Percentiles rank a stretch among this genome's conserved stretches.
phyloP scores from a whole-genome alignment of 2,797 vertebrate genomes.

The Paratrypauchen microcephalus region DNA sequence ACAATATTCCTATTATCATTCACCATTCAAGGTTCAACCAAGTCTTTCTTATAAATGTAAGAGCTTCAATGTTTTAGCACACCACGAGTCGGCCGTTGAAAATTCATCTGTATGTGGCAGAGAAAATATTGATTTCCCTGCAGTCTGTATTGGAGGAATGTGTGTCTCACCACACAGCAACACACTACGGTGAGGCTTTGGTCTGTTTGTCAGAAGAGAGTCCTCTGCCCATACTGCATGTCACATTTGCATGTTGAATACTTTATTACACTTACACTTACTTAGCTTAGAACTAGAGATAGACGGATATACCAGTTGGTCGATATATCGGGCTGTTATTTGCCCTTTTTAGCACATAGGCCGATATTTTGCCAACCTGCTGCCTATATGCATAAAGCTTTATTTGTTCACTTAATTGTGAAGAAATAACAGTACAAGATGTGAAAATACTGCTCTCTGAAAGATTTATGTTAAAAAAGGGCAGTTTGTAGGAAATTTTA shows the following conservation, averaged over 20 bases:
- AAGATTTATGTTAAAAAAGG: too few species aligned
- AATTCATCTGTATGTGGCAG: conserved; percentile 62
- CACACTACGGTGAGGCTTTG: conserved; percentile 51
- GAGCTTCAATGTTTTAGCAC: conserved; percentile 52
- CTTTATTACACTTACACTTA: not conserved
- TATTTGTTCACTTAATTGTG: too few species aligned
- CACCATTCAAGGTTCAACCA: conserved; percentile 50
- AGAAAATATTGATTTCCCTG: conserved; percentile 73
- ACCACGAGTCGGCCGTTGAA: conserved; percentile 37
- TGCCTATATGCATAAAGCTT: too few species aligned
- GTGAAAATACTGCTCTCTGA: too few species aligned
- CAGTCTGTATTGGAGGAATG: conserved; percentile 62
- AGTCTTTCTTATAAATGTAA: conserved; percentile 48
- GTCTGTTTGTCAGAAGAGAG: conserved; percentile 39
- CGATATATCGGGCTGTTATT: too few species aligned
- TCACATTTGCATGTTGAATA: conserved; percentile 47
- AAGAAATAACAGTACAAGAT: too few species aligned
- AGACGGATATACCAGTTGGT: too few species aligned
- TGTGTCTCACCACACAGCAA: conserved; percentile 37
- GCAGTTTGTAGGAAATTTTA: too few species aligned
- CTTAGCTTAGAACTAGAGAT: not conserved
- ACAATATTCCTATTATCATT: conserved; percentile 30
- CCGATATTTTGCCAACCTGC: too few species aligned
- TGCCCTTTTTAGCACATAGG: too few species aligned
- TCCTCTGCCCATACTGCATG: conserved; percentile 35